Base-by-base conservation (phyloP, 2,888 invertebrate genomes). In the Zygothrica quintamaculata region DNA sequence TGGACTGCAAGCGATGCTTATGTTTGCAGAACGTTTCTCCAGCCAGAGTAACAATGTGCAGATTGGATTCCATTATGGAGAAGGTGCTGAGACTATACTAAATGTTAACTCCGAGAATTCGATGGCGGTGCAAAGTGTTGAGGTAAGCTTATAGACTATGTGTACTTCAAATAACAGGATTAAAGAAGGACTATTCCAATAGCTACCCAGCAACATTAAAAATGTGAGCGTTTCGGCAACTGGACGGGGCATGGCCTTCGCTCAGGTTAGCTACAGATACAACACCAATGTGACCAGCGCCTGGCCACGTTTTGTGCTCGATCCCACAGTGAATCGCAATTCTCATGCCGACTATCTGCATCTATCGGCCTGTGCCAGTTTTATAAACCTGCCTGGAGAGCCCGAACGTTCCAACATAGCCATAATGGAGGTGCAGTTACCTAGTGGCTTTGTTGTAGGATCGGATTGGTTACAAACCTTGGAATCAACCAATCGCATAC, bases 391-490 rank as follows among this genome's bases (percentile, higher is more conserved):
- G 12, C 77, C 77, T 4, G 89, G 88, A 9, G 89, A 88, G 62
- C 72, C 87, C 22, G 94, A 94, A 57, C 86, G 88, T 26, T 91
- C 91, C 70, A 98, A 98, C 76, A 95, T 98, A 94, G 96, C 97
- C 4, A 95, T 98, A 0, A 95, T 98, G 93, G 97, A 97, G 87
- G 95, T 98, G 0, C 94, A 94, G 73, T 92, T 98, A 61, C 98
- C 98, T 0, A 97, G 98, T 8, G 98, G 98, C 13, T 98, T 96
- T 90, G 94, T 95, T 1, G 96, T 97, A 0, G 97, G 97, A 79
- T 92, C 94, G 74, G 94, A 95, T 88, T 95, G 95, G 0, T 90
- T 97, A 44, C 96, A 97, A 1, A 94, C 94, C 52, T 89, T 94
- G 37, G 90, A 90, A 62, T 89, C 90, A 22, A 93, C 93, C 82